Evolutionary conservation across 2,797 vertebrate species (phyloP).

Genomic region (Sebastolobus alascanus): DNA sequence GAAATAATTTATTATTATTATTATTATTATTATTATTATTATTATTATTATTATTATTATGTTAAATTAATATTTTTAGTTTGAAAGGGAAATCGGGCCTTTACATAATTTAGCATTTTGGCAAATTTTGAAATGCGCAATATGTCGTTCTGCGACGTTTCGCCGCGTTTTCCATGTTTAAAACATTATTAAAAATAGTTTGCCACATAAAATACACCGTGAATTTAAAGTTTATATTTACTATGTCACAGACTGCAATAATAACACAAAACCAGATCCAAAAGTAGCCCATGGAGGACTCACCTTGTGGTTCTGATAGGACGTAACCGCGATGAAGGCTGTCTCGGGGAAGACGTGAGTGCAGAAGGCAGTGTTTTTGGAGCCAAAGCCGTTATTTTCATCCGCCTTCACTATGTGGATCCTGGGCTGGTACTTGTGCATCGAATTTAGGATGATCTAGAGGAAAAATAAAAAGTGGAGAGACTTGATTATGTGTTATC

Average conservation of each 20-base stretch:
- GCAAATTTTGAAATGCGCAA: neutral
- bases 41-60: neutral
- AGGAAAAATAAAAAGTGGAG: slow-evolving; percentile 7
- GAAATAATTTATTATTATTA: neutral
- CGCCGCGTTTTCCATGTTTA: neutral
- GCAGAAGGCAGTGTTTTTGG: slow-evolving; percentile 98
- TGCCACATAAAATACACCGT: neutral
- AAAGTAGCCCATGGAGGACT: slow-evolving; percentile 17
- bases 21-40: neutral
- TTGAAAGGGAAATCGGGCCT: neutral
- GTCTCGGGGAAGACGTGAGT: slow-evolving; percentile 98
- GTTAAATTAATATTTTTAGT: neutral
- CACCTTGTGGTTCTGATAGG: slow-evolving; percentile 99
- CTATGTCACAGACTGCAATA: neutral
- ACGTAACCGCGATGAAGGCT: slow-evolving; percentile 96
- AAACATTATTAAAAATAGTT: slow-evolving; percentile 16
- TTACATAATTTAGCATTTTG: neutral
- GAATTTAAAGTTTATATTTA: neutral
- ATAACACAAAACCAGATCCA: neutral
- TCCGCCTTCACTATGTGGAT: slow-evolving; percentile 99
- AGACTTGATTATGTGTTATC: neutral
- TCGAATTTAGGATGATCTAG: slow-evolving; percentile 99
- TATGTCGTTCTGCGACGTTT: neutral
- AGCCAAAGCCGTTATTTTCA: slow-evolving; percentile 98
- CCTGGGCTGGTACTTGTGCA: slow-evolving; percentile 99